Conservation (phyloP, 2,113 vertebrate species). For the Cettia cetti region DNA sequence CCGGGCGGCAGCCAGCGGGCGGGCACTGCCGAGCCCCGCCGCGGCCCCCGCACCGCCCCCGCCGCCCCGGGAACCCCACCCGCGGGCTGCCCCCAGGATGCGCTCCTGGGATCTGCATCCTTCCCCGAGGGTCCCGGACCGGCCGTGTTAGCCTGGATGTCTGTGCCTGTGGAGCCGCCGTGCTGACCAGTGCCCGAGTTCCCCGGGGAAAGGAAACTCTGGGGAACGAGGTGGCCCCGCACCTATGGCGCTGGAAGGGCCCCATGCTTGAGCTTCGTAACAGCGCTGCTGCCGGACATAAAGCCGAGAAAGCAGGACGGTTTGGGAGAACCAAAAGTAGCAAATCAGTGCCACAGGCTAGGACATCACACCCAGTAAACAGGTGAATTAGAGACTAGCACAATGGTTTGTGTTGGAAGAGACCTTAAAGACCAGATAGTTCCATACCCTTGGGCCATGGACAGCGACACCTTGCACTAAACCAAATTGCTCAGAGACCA, state of each 20-base stretch:
- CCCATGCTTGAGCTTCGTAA: background rate
- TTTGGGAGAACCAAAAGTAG: background rate
- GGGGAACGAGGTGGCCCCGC: fast-evolving
- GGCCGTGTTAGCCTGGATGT: background rate
- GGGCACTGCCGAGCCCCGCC: background rate
- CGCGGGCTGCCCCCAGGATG: background rate
- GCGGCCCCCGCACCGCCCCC: background rate
- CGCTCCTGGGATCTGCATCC: no score
- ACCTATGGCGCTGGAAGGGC: fast-evolving
- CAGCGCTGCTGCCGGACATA: background rate
- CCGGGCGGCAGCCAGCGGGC: background rate
- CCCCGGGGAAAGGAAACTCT: background rate
- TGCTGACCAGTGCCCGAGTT: background rate
- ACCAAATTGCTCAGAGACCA: background rate
- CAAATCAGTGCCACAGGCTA: background rate
- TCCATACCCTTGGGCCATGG: background rate
- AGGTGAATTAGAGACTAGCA: background rate
- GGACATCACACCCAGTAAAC: background rate
- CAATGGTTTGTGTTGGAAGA: background rate
- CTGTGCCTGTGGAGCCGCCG: fast-evolving
- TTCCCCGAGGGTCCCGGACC: fast-evolving
- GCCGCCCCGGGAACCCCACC: background rate
- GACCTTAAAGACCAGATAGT: background rate
- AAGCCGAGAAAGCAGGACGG: background rate
- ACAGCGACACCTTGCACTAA: background rate